Evolutionary conservation across 1,140 invertebrate genomes (phyloP).

Genomic region (Pseudoatta argentina): DNA sequence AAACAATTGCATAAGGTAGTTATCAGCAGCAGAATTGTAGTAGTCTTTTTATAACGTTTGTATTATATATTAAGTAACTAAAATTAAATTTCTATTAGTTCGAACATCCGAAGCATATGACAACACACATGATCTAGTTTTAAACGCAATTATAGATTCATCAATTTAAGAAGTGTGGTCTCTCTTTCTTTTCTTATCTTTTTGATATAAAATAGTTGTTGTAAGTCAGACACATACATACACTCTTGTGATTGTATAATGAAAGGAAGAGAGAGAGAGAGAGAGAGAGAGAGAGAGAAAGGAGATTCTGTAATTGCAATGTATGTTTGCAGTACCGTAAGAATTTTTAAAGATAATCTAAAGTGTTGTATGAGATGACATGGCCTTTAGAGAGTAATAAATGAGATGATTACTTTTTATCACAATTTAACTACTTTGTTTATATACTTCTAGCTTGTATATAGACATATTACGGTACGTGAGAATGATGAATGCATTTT

Average conservation of each 20-base stretch:
- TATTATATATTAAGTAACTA: slow-evolving; percentile 58
- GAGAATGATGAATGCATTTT: slow-evolving; percentile 75
- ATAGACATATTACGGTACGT: slow-evolving; percentile 66
- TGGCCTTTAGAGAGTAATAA: slow-evolving; percentile 73
- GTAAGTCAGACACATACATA: slow-evolving; percentile 26
- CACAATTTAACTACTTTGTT: slow-evolving; percentile 66
- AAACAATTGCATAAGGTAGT: slow-evolving; percentile 66
- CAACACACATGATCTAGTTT: slow-evolving; percentile 39
- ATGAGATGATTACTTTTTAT: slow-evolving; percentile 73
- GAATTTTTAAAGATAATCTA: slow-evolving; percentile 59
- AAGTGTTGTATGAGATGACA: slow-evolving; percentile 64
- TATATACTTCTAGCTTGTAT: slow-evolving; percentile 76
- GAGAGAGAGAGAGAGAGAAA: not conserved
- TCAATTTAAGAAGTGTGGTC: slow-evolving; percentile 30
- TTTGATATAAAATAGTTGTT: slow-evolving; percentile 37
- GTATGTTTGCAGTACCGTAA: slow-evolving; percentile 42
- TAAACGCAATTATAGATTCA: slow-evolving; percentile 43
- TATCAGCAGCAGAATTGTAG: slow-evolving; percentile 37
- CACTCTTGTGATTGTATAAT: slow-evolving; percentile 58
- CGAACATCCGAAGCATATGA: slow-evolving; percentile 45
- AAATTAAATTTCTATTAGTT: slow-evolving; percentile 58
- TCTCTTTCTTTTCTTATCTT: slow-evolving; percentile 39
- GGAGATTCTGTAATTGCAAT: slow-evolving; percentile 47
- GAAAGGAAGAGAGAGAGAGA: not conserved
- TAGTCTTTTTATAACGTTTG: slow-evolving; percentile 70